Base-by-base conservation (phyloP, 1,140 invertebrate genomes). In the Drosophila repletoides region DNA sequence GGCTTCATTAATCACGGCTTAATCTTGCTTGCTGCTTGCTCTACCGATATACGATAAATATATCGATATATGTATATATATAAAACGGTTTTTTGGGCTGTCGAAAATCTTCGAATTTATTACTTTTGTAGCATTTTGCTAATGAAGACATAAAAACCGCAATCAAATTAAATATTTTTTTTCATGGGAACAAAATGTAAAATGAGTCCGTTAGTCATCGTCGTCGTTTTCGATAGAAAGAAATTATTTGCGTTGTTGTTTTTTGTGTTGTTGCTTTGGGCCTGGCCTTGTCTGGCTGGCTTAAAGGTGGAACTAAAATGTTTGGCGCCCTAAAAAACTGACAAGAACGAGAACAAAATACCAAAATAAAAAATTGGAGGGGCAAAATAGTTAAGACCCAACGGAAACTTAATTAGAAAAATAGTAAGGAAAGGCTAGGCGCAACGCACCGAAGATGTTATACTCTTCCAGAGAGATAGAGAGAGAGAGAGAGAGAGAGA, bases 121-220 rank as follows among this genome's bases (percentile, higher is more conserved):
- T 86, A 41, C 63, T 77, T 76, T 72, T 74, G 64, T 56, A 86
- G 55, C 81, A 72, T 86, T 86, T 86, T 69, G 80, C 80, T 86
- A 86, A 86, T 86, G 80, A 86, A 86, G 80, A 86, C 80, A 86
- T 86, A 86, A 86, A 86, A 86, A 86, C 80, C 80, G 80, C 80
- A 86, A 86, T 86, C 80, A 86, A 86, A 86, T 80, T 86, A 87
- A 86, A 80, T 80, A 76, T 75, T 86, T 86, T 79, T 77, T 53
- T 86, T 86, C 80, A 86, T 86, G 80, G 80, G 80, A 86, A 86
- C 76, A 22, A 74, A 84, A 74, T 84, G 70, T 77, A 79, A 84
- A n/a, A 36, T 56, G 65, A 53, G 14, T 52, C 72, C 72, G 76
- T 84, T 84, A 76, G 79, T 83, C 69, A 83, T 76, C 61, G 21